phyloP scores from a whole-genome alignment of 2,113 vertebrate genomes.

The Orientallactaga bullata region DNA sequence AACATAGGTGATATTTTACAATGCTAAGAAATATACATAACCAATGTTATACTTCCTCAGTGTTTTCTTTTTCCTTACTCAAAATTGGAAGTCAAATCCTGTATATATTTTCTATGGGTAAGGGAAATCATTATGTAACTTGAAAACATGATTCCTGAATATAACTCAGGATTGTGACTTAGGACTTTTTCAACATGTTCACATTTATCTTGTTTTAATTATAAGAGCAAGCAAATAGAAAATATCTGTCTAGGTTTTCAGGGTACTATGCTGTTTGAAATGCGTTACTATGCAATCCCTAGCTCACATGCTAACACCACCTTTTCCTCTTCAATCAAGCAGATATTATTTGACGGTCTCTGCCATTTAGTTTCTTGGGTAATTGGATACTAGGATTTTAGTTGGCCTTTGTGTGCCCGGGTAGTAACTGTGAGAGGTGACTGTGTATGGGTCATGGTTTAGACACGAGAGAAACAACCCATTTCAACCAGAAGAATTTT shows the following conservation, averaged over 20 bases:
- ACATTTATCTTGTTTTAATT: background rate
- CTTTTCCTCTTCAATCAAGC: background rate
- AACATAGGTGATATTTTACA: background rate
- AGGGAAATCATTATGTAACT: background rate
- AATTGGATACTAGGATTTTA: background rate
- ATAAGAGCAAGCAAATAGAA: background rate
- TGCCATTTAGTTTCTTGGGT: background rate
- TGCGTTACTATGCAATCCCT: background rate
- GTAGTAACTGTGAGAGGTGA: background rate
- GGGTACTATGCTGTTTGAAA: background rate
- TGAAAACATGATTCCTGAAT: background rate
- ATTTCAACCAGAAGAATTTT: background rate
- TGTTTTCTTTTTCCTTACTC: background rate
- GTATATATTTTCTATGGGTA: background rate
- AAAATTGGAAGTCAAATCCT: background rate
- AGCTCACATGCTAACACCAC: background rate
- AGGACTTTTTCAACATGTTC: background rate
- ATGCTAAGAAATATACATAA: background rate
- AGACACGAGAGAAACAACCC: background rate
- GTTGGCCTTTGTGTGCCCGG: background rate
- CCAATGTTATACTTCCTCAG: background rate
- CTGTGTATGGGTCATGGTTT: background rate
- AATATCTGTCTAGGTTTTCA: background rate
- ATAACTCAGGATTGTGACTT: background rate
- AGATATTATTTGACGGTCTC: background rate